phyloP scores from a whole-genome alignment of 1,140 invertebrate species.

The Aphelinus certus region DNA sequence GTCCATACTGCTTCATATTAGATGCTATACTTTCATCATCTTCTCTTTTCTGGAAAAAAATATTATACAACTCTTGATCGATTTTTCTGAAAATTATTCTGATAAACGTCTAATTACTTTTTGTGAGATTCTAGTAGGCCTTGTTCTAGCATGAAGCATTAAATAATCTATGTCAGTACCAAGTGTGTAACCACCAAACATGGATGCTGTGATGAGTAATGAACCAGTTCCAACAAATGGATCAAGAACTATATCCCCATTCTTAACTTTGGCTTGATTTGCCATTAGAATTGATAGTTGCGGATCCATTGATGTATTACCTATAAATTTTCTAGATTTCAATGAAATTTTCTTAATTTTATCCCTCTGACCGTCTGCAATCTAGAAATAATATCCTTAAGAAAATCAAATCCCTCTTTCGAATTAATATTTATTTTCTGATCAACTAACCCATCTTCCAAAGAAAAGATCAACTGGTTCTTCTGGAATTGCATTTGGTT shows the following conservation, averaged over 20 bases:
- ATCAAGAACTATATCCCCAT: slow-evolving; percentile 84
- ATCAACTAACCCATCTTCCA: slow-evolving; percentile 79
- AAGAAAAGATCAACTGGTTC: slow-evolving; percentile 83
- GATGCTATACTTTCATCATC: slow-evolving; percentile 85
- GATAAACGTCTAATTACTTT: slow-evolving; percentile 66
- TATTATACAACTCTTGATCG: slow-evolving; percentile 11
- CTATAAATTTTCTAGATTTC: slow-evolving; percentile 93
- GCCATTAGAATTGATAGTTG: slow-evolving; percentile 92
- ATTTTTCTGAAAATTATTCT: slow-evolving; percentile 28
- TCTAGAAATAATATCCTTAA: slow-evolving; percentile 62
- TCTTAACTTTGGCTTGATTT: slow-evolving; percentile 84
- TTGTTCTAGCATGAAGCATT: slow-evolving; percentile 88
- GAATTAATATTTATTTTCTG: slow-evolving; percentile 9
- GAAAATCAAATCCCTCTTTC: slow-evolving; percentile 16
- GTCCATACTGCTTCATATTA: slow-evolving; percentile 89
- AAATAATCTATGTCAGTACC: slow-evolving; percentile 95
- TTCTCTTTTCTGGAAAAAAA: slow-evolving; percentile 70
- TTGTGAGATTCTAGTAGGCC: slow-evolving; percentile 80
- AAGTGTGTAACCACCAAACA: slow-evolving; percentile 90
- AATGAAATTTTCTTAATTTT: slow-evolving; percentile 82
- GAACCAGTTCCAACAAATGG: slow-evolving; percentile 97
- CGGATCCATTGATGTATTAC: slow-evolving; percentile 97
- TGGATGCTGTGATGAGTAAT: slow-evolving; percentile 87
- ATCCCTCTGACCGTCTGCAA: slow-evolving; percentile 83
- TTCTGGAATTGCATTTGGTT: slow-evolving; percentile 77